Conservation (phyloP, 2,888 invertebrate species). For the Urechis unicinctus region DNA sequence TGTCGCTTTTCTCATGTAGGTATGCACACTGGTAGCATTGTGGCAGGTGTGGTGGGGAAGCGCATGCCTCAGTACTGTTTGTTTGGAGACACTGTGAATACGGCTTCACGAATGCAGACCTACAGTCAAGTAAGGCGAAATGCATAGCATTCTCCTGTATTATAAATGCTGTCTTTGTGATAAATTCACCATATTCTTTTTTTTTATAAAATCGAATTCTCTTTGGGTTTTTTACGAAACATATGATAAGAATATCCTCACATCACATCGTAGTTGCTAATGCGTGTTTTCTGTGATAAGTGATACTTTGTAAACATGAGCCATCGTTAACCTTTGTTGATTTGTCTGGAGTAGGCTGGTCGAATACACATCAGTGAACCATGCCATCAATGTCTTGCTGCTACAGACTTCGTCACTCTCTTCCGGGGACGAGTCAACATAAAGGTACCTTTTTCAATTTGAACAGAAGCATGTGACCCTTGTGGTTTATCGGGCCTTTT, state of each 20-base stretch:
- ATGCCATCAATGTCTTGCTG: slow-evolving; percentile 64
- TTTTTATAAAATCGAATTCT: no score
- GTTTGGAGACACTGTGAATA: slow-evolving; percentile 79
- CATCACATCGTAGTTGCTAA: neutral
- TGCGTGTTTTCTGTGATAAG: slow-evolving; percentile 41
- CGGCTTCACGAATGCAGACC: slow-evolving; percentile 82
- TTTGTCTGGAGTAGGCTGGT: slow-evolving; percentile 55
- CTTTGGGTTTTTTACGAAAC: no score
- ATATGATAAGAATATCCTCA: no score
- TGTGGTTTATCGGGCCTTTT: no score
- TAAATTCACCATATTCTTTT: no score
- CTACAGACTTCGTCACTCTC: slow-evolving; percentile 63
- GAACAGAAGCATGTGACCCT: no score
- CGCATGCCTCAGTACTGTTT: slow-evolving; percentile 81
- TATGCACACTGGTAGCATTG: slow-evolving; percentile 80
- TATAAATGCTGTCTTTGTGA: no score
- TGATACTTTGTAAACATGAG: no score
- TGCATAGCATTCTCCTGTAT: no score
- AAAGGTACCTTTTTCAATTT: slow-evolving; percentile 58
- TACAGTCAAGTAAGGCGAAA: slow-evolving; percentile 59
- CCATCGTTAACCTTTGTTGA: neutral
- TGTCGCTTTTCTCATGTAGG: slow-evolving; percentile 17
- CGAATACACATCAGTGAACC: slow-evolving; percentile 71
- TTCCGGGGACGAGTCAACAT: slow-evolving; percentile 70
- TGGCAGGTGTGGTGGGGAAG: slow-evolving; percentile 78